A percentile compares a stretch with the other conserved stretches of the same genome.
Evolutionary conservation across 64 coral and sea anemone species (phyloP).

Genomic region (Montipora efflorescens): DNA sequence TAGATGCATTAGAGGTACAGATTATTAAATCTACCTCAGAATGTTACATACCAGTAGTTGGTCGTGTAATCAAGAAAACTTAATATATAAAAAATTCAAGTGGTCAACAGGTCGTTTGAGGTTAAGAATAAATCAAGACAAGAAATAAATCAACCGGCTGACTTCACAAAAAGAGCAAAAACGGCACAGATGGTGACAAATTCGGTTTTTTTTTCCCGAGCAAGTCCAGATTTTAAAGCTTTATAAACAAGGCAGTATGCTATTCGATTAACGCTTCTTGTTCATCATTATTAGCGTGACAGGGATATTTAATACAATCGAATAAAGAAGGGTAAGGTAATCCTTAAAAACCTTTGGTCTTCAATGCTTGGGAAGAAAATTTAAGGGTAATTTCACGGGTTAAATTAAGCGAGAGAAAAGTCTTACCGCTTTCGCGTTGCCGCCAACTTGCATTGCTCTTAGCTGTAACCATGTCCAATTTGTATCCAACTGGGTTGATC

Average conservation of each 20-base stretch:
- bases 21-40: no score
- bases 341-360: no score
- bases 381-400: no score
- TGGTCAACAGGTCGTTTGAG: slow-evolving; percentile 31
- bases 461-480: slow-evolving; percentile 99
- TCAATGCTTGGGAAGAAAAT: no score
- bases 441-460: slow-evolving; percentile 97
- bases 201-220: no score
- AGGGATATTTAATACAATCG: no score
- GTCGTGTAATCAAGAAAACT: background rate
- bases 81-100: slow-evolving; percentile 15
- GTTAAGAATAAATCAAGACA: background rate
- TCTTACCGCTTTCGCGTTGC: slow-evolving; percentile 98
- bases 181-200: no score
- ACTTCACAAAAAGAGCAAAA: background rate
- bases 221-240: no score
- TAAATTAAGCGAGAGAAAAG: background rate
- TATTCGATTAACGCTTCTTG: background rate
- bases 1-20: no score
- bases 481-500: slow-evolving; percentile 97
- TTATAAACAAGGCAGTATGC: no score
- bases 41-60: background rate
- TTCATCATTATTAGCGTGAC: no score
- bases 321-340: no score
- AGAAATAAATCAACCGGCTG: slow-evolving; percentile 1